Conservation (phyloP, 1,140 invertebrate species). For the Drosophila setifemur region DNA sequence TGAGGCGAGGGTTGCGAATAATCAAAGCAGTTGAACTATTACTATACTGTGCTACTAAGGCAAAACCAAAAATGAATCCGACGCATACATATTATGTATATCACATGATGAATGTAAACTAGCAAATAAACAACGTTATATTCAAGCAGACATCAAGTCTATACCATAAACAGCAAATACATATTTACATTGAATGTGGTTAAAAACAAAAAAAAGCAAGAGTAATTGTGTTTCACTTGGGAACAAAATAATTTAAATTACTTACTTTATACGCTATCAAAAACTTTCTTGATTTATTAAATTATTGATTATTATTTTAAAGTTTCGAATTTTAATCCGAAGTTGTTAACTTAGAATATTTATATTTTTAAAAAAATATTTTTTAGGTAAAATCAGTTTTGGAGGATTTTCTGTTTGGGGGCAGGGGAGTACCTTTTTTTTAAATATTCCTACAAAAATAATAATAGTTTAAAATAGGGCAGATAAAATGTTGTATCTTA, state of each 20-base stretch:
- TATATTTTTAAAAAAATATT: no score
- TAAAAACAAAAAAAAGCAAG: constrained; percentile 37
- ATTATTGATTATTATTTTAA: no score
- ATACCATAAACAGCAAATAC: constrained; percentile 75
- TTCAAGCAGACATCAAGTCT: constrained; percentile 60
- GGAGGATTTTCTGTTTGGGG: no score
- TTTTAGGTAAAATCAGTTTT: no score
- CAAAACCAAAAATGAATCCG: constrained; percentile 45
- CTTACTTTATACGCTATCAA: no score
- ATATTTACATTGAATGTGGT: constrained; percentile 81
- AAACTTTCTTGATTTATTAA: no score
- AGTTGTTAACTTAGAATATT: no score
- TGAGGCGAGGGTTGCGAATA: constrained; percentile 13
- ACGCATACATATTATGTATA: constrained; percentile 45
- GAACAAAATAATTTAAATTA: neutral
- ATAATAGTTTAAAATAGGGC: neutral
- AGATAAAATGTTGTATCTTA: no score
- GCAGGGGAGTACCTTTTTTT: no score
- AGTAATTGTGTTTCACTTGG: constrained; percentile 26
- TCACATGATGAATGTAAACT: constrained; percentile 48
- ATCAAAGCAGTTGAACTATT: constrained; percentile 58
- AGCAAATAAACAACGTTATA: constrained; percentile 64
- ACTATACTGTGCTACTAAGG: constrained; percentile 48
- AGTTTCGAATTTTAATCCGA: no score
- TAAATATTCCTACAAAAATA: neutral